Conservation (phyloP, 2,113 vertebrate genomes). For the Crotalus tigris region DNA sequence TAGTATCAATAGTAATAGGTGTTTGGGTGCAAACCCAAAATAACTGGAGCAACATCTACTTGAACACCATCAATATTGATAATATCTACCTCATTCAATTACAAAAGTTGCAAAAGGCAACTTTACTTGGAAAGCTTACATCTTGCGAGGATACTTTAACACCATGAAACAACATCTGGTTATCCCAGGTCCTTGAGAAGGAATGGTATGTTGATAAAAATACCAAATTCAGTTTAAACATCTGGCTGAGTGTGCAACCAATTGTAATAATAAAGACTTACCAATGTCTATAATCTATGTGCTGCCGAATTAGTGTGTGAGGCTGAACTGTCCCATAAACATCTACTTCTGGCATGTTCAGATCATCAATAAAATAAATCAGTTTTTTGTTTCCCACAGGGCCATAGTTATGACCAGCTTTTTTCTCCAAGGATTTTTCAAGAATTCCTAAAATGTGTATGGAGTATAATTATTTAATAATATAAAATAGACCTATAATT, state of each 20-base stretch:
- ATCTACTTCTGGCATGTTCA: slow-evolving; percentile 79
- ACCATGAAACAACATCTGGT: neutral
- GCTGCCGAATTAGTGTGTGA: slow-evolving; percentile 74
- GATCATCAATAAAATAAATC: slow-evolving; percentile 77
- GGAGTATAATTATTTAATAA: neutral
- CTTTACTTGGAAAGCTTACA: neutral
- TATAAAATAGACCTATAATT: neutral
- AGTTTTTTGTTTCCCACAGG: slow-evolving; percentile 75
- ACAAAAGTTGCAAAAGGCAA: neutral
- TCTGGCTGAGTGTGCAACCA: neutral
- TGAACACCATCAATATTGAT: neutral
- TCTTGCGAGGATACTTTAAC: too few relatives aligned
- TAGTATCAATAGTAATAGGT: neutral
- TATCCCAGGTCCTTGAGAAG: neutral
- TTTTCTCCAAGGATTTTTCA: slow-evolving; percentile 78
- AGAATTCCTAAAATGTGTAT: slow-evolving; percentile 68
- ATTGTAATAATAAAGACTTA: slow-evolving; percentile 48
- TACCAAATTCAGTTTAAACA: neutral
- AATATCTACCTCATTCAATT: neutral
- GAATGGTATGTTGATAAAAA: neutral
- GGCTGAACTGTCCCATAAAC: slow-evolving; percentile 72
- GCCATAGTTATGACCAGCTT: slow-evolving; percentile 71
- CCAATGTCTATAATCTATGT: slow-evolving; percentile 77
- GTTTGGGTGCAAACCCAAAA: neutral
- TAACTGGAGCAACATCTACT: neutral